Base-by-base conservation (phyloP, 2,113 vertebrate genomes). In the Odocoileus hemionus region DNA sequence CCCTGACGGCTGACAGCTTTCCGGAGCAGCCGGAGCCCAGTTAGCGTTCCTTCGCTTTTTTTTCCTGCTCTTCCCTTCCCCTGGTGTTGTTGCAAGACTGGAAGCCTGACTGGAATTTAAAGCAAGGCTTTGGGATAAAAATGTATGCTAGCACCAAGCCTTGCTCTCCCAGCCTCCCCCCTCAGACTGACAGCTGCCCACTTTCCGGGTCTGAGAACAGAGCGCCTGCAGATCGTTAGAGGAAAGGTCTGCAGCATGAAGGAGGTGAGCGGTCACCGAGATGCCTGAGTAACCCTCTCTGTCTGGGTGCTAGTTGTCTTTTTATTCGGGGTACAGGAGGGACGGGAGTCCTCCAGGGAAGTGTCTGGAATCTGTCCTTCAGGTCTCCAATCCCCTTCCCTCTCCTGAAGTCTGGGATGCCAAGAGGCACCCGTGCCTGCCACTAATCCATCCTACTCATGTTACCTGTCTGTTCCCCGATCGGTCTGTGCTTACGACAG, bases 21-120 rank as follows among this genome's bases (percentile, higher is more conserved):
- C 91, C 5, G 1, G 47, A 95, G 83, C 83, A 36, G 36, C 60
- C 50, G 21, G 84, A 93, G 94, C 39, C 52, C 4, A 0, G 83
- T 84, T 89, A 79, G 93, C 80, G 61, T 64, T 79, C 94, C 54
- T 96, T 84, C 64, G 30, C n/a, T 58, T 5, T 25, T 23, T n/a
- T 19, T 19, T 9, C 1, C 47, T 3, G 36, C 6, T 89, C 15
- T 70, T 96, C 67, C 80, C 80, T 89, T 92, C 28, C 30, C 45
- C 60, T 78, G 26, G 94, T 98, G 97, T 92, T 98, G 97, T 98
- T 93, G 95, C 88, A 43, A 47, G 50, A 9, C 90, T 95, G 0
- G 0, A 70, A 55, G 80, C 98, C 98, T 98, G 99, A 98, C 80
- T 0, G 3, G 98, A 98, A 99, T 99, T 93, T 98, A 91, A 98